Evolutionary conservation across 2,113 vertebrate genomes (phyloP).

Genomic region (Nycticebus coucang): DNA sequence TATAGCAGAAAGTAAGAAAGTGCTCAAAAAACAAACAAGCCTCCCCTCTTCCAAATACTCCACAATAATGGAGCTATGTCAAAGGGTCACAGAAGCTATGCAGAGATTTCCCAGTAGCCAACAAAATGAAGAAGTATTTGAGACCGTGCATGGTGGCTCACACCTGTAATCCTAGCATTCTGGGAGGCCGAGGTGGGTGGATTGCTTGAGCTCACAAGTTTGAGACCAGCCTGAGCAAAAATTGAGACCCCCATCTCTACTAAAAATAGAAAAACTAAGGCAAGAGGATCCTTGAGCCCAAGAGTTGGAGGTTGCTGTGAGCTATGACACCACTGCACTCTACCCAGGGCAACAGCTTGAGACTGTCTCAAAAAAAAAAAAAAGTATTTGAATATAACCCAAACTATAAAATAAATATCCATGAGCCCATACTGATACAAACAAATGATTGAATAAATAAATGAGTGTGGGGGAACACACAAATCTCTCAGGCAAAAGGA

Average conservation of each 20-base stretch:
- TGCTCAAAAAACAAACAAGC: neutral
- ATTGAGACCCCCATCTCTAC: no score
- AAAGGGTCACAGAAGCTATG: neutral
- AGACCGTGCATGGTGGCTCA: no score
- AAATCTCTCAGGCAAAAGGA: neutral
- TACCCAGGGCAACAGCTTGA: no score
- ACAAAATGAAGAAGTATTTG: neutral
- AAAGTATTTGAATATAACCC: neutral
- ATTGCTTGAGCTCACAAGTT: no score
- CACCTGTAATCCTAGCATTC: no score
- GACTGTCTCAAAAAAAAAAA: neutral
- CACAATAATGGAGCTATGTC: neutral
- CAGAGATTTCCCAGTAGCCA: neutral
- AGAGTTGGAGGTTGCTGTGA: no score
- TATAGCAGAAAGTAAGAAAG: neutral
- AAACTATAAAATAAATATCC: neutral
- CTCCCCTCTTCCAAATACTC: no score
- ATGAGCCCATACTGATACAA: neutral
- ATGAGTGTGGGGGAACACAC: neutral
- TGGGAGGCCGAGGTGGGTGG: no score
- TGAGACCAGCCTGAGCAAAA: no score
- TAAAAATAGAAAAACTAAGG: no score
- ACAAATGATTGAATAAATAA: neutral
- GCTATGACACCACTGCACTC: no score
- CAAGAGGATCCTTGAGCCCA: no score